Percentiles rank a stretch among this genome's conserved stretches.
These are phyloP conservation scores for Ellobius talpinus DNA, from an alignment of 2,113 vertebrate genomes.

Conservation along the genomic window DNA sequence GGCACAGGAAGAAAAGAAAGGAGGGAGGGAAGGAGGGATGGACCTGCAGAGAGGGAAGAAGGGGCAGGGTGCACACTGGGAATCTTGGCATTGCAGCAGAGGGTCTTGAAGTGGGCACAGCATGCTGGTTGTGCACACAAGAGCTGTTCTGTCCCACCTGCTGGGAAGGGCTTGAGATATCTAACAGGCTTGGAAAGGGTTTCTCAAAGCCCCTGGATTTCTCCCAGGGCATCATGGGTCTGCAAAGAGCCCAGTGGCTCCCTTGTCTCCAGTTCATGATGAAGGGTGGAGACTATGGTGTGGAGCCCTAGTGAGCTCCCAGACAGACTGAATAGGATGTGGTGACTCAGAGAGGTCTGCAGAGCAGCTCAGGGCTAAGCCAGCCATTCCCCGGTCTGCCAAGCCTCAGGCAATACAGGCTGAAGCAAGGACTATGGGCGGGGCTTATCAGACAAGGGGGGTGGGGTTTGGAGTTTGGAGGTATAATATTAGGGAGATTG, in stretches of 20 bases:
- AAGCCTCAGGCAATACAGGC: not conserved
- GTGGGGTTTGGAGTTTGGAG: not conserved
- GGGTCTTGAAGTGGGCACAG: too few species aligned
- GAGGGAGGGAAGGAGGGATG: too few species aligned
- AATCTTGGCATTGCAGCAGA: too few species aligned
- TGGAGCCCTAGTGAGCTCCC: not conserved
- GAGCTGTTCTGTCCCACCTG: too few species aligned
- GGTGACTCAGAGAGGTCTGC: not conserved
- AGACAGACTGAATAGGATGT: not conserved
- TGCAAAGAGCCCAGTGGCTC: rapidly evolving
- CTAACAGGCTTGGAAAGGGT: too few species aligned
- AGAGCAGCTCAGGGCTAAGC: not conserved
- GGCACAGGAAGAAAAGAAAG: too few species aligned
- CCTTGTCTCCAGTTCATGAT: not conserved
- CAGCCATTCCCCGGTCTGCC: not conserved
- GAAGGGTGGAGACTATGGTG: not conserved
- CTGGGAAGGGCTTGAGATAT: too few species aligned
- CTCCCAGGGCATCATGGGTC: too few species aligned
- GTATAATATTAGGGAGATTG: not conserved
- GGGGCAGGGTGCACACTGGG: too few species aligned
- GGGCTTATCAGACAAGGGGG: not conserved
- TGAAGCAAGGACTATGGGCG: not conserved
- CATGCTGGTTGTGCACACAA: too few species aligned
- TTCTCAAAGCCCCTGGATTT: too few species aligned
- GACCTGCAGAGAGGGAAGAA: too few species aligned